phyloP scores from a whole-genome alignment of 2,797 vertebrate genomes.

The Podargus strigoides region DNA sequence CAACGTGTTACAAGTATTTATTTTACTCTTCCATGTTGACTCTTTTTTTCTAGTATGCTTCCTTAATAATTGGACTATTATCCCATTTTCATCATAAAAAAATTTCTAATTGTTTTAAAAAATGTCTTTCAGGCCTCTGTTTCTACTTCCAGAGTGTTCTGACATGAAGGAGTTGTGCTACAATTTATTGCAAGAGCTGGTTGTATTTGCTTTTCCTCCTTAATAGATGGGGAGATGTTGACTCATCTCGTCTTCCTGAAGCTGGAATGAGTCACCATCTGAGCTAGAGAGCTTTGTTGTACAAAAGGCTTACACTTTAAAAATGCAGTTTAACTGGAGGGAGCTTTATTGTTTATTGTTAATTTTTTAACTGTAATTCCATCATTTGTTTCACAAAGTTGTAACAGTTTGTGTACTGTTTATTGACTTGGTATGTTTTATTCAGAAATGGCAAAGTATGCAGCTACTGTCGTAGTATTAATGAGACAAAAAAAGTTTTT shows the following conservation, averaged over 20 bases:
- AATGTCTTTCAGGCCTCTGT: neutral
- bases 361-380: neutral
- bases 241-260: neutral
- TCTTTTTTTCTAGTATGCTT: neutral
- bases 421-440: neutral
- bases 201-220: neutral
- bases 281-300: neutral
- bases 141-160: neutral
- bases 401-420: neutral
- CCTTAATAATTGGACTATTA: neutral
- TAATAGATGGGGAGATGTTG: neutral
- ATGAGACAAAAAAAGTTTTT: neutral
- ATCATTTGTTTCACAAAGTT: neutral
- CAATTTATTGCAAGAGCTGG: neutral
- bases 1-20: neutral
- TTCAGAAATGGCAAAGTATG: neutral
- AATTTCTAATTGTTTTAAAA: too few relatives aligned
- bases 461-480: neutral
- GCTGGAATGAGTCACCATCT: neutral
- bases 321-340: neutral
- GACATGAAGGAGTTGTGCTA: neutral
- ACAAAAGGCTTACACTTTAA: neutral
- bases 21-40: fast-evolving
- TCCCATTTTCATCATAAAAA: neutral
- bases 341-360: neutral